These are phyloP conservation scores for Telmatherina bonti DNA, from an alignment of 2,797 vertebrate genomes.

Conservation along the genomic window DNA sequence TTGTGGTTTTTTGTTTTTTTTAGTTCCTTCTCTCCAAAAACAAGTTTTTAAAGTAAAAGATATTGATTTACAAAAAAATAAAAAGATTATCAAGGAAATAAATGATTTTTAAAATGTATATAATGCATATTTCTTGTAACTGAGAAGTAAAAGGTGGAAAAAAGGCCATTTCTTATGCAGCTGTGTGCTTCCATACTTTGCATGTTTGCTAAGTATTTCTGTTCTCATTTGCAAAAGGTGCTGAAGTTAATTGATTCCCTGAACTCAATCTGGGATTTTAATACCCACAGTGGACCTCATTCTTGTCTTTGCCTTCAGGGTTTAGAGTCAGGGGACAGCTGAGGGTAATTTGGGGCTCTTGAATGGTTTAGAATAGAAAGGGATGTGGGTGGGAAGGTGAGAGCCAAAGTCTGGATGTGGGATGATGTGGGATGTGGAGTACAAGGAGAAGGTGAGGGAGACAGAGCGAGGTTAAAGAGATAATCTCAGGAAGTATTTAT, in stretches of 20 bases:
- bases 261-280: slow-evolving; percentile 49
- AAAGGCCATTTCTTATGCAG: rapidly evolving
- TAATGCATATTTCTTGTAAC: no score
- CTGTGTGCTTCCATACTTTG: neutral
- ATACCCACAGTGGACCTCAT: slow-evolving; percentile 31
- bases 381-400: slow-evolving; percentile 14
- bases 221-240: neutral
- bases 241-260: slow-evolving; percentile 34
- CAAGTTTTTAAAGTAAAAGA: no score
- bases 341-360: slow-evolving; percentile 37
- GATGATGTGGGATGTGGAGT: neutral
- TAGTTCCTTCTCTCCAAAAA: no score
- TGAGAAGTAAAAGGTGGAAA: neutral
- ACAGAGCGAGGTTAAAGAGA: neutral
- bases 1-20: no score
- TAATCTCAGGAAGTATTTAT: slow-evolving; percentile 55
- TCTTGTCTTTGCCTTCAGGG: slow-evolving; percentile 17
- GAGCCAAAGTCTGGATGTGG: slow-evolving; percentile 14
- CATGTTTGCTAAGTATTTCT: neutral
- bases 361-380: slow-evolving; percentile 25
- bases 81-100: no score
- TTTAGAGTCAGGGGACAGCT: slow-evolving; percentile 2
- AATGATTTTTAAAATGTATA: no score
- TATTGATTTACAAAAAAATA: no score
- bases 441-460: neutral